Evolutionary conservation across 2,113 vertebrate genomes (phyloP).

Genomic region (Sula dactylatra): DNA sequence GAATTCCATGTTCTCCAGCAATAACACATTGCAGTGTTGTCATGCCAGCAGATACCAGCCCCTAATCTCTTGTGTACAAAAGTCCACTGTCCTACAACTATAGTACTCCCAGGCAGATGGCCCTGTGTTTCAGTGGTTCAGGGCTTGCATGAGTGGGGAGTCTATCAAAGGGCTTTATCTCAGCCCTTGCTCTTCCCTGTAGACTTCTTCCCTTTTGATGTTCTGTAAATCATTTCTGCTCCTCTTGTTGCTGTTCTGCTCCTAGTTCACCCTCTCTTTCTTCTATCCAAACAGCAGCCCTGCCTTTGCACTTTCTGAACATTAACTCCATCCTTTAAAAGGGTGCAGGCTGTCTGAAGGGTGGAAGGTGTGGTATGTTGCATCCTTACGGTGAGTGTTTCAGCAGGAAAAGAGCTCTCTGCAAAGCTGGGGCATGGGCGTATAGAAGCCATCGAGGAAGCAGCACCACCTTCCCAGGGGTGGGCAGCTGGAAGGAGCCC

Average conservation of each 20-base stretch:
- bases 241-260: background rate
- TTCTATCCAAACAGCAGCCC: background rate
- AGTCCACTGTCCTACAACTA: background rate
- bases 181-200: background rate
- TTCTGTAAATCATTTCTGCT: background rate
- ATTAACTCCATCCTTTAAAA: background rate
- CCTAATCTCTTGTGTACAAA: background rate
- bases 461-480: background rate
- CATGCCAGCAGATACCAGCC: background rate
- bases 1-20: slow-evolving; percentile 15
- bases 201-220: background rate
- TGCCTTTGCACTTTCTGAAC: background rate
- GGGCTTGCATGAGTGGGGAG: background rate
- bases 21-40: background rate
- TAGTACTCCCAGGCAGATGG: background rate
- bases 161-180: background rate
- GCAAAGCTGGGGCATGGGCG: background rate
- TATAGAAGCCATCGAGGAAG: background rate
- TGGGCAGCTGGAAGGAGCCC: background rate
- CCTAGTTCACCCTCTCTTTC: background rate
- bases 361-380: background rate
- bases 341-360: background rate
- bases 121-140: background rate
- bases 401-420: background rate
- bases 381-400: background rate